A percentile compares a stretch with the other conserved stretches of the same genome.
These are phyloP conservation scores for Stenodera caucasica DNA, from an alignment of 2,888 invertebrate species.

Conservation along the genomic window DNA sequence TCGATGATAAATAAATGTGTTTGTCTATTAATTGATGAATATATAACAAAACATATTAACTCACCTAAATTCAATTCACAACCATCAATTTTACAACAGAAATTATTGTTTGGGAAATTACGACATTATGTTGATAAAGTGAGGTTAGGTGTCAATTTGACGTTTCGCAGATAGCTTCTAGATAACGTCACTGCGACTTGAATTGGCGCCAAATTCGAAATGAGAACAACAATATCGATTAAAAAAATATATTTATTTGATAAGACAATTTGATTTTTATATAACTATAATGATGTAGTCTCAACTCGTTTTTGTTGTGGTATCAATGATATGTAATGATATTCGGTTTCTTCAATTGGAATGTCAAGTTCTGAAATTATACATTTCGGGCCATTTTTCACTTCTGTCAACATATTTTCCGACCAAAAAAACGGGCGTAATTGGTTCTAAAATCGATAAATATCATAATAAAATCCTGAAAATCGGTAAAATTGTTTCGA, in stretches of 20 bases:
- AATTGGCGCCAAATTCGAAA: neutral
- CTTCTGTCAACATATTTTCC: conserved; percentile 40
- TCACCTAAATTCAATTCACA: neutral
- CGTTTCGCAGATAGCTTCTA: too few relatives aligned
- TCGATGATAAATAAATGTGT: too few relatives aligned
- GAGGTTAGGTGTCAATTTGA: neutral
- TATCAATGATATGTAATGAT: conserved; percentile 45
- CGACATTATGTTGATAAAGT: neutral
- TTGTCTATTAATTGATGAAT: too few relatives aligned
- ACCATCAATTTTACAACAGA: neutral
- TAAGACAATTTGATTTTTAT: neutral
- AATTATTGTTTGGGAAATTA: neutral
- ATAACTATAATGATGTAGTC: conserved; percentile 16
- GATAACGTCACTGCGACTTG: too few relatives aligned
- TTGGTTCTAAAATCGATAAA: conserved; percentile 33
- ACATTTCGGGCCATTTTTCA: conserved; percentile 27
- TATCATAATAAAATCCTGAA: conserved; percentile 5
- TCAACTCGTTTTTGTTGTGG: conserved; percentile 38
- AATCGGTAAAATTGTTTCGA: too few relatives aligned
- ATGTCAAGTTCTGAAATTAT: conserved; percentile 25
- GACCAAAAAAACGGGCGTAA: conserved; percentile 36
- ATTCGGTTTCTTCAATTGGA: conserved; percentile 25
- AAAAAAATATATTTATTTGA: too few relatives aligned
- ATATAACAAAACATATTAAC: too few relatives aligned
- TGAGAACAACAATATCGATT: neutral